A percentile compares a stretch with the other conserved stretches of the same genome.
phyloP scores from a whole-genome alignment of 1,140 invertebrate genomes.

The Bombus haemorrhoidalis region DNA sequence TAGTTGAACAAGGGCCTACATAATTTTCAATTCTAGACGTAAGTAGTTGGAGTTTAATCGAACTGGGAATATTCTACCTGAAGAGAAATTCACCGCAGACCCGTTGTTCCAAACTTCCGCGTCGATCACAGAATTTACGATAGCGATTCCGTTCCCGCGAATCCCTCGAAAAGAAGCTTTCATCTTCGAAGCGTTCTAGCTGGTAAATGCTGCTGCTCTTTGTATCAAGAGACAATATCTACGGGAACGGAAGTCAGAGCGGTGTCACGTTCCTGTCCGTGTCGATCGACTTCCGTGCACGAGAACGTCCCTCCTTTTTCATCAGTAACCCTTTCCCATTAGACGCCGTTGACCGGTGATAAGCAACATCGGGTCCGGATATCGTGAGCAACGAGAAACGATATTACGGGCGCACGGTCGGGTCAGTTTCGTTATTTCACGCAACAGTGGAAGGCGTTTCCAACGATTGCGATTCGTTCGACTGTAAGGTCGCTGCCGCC shows the following conservation, averaged over 20 bases:
- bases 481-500: neutral
- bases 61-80: neutral
- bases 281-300: conserved; percentile 12
- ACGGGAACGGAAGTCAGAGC: neutral
- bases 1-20: neutral
- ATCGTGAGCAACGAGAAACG: conserved; percentile 6
- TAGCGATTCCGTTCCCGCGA: neutral
- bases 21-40: neutral
- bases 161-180: neutral
- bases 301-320: neutral
- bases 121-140: neutral
- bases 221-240: neutral
- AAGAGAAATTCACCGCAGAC: neutral
- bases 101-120: neutral
- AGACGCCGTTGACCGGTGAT: neutral
- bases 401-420: conserved; percentile 13
- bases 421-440: conserved; percentile 36
- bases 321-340: conserved; percentile 16
- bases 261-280: neutral
- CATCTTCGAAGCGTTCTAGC: neutral
- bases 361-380: neutral
- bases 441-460: conserved; percentile 40
- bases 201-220: neutral
- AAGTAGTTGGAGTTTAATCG: neutral
- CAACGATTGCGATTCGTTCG: conserved; percentile 24